Evolutionary conservation across 2,113 vertebrate genomes (phyloP).

Genomic region (Stercorarius parasiticus): DNA sequence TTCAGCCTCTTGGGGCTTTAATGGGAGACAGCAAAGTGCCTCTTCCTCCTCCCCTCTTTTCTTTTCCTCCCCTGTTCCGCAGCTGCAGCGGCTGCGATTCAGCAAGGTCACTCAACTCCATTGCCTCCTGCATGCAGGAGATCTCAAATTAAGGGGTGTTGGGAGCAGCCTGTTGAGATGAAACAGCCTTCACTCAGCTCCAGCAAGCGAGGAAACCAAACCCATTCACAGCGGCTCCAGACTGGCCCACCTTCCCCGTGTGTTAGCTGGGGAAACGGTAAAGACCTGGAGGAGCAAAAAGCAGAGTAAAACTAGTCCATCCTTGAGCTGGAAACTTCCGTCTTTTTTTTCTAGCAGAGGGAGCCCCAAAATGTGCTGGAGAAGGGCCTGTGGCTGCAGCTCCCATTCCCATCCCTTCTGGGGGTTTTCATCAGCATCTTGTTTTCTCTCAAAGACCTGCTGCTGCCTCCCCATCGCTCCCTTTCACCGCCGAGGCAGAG

Average conservation of each 20-base stretch:
- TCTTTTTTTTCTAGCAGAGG: not conserved
- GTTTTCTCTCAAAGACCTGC: not conserved
- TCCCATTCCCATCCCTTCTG: not conserved
- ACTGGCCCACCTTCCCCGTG: not conserved
- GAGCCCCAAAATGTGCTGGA: not conserved
- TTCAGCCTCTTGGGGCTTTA: slow-evolving; percentile 66
- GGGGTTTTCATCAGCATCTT: not conserved
- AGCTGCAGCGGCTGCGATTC: not conserved
- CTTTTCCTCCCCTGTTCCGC: slow-evolving; percentile 35
- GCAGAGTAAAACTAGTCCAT: not conserved
- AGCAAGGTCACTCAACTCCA: slow-evolving; percentile 61
- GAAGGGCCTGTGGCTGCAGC: not conserved
- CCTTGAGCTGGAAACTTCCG: not conserved
- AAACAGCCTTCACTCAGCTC: slow-evolving; percentile 30
- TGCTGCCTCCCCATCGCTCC: not conserved
- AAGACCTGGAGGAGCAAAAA: not conserved
- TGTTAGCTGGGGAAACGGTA: not conserved
- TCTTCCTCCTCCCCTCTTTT: slow-evolving; percentile 54
- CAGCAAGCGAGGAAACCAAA: not conserved
- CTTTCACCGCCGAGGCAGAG: fast-evolving
- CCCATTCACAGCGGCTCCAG: not conserved
- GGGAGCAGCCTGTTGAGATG: slow-evolving; percentile 44
- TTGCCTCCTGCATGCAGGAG: slow-evolving; percentile 45
- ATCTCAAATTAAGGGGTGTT: slow-evolving; percentile 58
- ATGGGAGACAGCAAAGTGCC: slow-evolving; percentile 64